Evolutionary conservation across 1,140 invertebrate genomes (phyloP), one percentile per base, ranked within the genome.

Genomic region (Ladona fulva): DNA sequence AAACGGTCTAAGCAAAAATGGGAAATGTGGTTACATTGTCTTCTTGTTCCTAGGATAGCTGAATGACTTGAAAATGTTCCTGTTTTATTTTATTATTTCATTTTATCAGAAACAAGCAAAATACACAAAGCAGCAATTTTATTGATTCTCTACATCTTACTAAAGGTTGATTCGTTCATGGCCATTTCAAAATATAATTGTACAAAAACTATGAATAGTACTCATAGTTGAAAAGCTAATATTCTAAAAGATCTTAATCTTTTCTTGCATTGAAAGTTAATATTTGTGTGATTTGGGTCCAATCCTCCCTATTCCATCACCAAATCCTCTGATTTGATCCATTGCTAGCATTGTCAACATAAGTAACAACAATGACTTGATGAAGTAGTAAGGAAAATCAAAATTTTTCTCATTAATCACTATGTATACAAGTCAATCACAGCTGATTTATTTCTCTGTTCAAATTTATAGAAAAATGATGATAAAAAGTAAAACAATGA

Each of bases 41-140:
- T 66, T 66, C 52, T 66, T 66, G 52, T 66, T 66, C 52, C 52
- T 66, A 66, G 52, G 52, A 66, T 66, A 66, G 52, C 52, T 66
- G 52, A 66, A 19, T 66, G 52, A 66, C 14, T 66, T 66, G 52
- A 66, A 66, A 66, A 66, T 66, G 52, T 66, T 66, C 52, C 52
- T 66, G 52, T 66, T 6, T 66, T 66, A 66, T 66, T 66, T 66
- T 66, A 22, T 66, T 66, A 19, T 37, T 37, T 37, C 29, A 37
- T 8, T 66, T 16, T 16, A 19, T 66, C n/a, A 66, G 16, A 66
- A 66, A 66, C n/a, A 22, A 6, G 52, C 52, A 19, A 66, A 66
- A 66, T 66, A 22, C 52, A 66, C 52, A 66, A 66, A 16, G n/a
- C 14, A 66, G 52, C 52, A 66, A 66, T 66, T 22, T 22, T 19